phyloP scores from a whole-genome alignment of 2,113 vertebrate genomes.

The Cygnus buccinator region DNA sequence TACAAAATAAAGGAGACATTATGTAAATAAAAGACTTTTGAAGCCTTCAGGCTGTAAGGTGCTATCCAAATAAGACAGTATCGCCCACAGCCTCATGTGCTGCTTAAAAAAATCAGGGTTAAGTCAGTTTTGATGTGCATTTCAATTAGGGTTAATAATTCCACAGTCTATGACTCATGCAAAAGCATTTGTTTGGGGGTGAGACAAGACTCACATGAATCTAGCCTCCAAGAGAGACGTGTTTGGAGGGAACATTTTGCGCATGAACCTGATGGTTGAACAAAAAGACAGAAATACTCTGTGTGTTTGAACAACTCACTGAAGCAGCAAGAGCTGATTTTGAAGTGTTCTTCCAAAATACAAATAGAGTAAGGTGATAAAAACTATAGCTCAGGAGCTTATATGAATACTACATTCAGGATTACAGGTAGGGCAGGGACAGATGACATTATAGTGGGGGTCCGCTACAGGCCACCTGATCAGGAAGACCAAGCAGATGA shows the following conservation, averaged over 20 bases:
- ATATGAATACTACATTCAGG: too few relatives aligned
- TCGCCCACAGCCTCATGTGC: slow-evolving; percentile 21
- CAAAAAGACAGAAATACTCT: not conserved
- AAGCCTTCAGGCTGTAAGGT: slow-evolving; percentile 50
- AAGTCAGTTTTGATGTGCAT: slow-evolving; percentile 57
- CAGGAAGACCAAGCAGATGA: too few relatives aligned
- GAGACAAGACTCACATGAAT: not conserved
- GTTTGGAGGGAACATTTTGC: not conserved
- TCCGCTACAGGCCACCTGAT: too few relatives aligned
- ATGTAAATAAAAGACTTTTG: slow-evolving; percentile 57
- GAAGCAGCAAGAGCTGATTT: not conserved
- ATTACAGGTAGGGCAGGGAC: too few relatives aligned
- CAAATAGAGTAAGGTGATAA: not conserved
- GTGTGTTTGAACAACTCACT: not conserved
- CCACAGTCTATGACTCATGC: slow-evolving; percentile 24
- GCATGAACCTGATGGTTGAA: not conserved
- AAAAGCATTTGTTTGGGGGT: not conserved
- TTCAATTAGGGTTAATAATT: slow-evolving; percentile 58
- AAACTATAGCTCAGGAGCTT: not conserved
- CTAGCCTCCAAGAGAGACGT: not conserved
- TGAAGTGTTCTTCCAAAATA: not conserved
- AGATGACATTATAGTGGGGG: too few relatives aligned
- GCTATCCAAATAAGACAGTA: slow-evolving; percentile 33
- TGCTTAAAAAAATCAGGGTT: slow-evolving; percentile 40
- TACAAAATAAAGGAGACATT: slow-evolving; percentile 60